Evolutionary conservation across 2,797 vertebrate species (phyloP).

Genomic region (Fundulus diaphanus): DNA sequence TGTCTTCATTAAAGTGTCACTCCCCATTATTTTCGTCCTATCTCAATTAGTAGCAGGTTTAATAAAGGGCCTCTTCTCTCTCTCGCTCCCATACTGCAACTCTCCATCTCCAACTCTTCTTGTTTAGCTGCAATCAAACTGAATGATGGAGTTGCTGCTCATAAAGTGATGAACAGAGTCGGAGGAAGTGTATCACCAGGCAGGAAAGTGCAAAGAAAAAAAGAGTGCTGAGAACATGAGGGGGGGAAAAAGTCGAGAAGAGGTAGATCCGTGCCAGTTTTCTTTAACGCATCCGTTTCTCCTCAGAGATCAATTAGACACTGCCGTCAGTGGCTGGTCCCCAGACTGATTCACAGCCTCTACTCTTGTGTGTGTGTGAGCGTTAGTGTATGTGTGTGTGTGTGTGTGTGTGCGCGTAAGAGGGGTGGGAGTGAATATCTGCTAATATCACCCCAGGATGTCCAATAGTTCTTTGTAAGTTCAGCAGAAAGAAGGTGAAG

Average conservation of each 20-base stretch:
- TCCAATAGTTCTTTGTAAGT: slow-evolving; percentile 9
- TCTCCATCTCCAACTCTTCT: slow-evolving; percentile 60
- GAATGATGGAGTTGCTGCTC: slow-evolving; percentile 62
- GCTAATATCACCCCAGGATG: slow-evolving; percentile 14
- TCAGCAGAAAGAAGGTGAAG: slow-evolving; percentile 57
- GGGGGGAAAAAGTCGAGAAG: slow-evolving; percentile 24
- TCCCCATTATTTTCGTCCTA: slow-evolving; percentile 84
- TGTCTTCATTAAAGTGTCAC: slow-evolving; percentile 87
- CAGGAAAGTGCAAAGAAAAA: slow-evolving; percentile 34
- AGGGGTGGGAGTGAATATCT: slow-evolving; percentile 5
- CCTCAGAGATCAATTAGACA: slow-evolving; percentile 83
- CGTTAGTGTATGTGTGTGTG: slow-evolving; percentile 33
- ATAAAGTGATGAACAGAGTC: slow-evolving; percentile 49
- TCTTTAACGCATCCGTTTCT: slow-evolving; percentile 59
- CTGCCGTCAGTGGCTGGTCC: slow-evolving; percentile 73
- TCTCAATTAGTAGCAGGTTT: slow-evolving; percentile 87
- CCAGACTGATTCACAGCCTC: slow-evolving; percentile 66
- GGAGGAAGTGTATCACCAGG: slow-evolving; percentile 24
- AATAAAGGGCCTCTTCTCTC: slow-evolving; percentile 80
- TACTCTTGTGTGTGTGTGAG: slow-evolving; percentile 35
- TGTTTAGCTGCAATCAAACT: slow-evolving; percentile 61
- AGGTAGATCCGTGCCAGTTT: slow-evolving; percentile 67
- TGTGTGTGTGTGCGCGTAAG: not conserved
- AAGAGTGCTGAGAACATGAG: slow-evolving; percentile 40
- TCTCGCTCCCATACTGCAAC: slow-evolving; percentile 34